Evolutionary conservation across 2,888 invertebrate species (phyloP).

Genomic region (Yponomeuta plumbellus): DNA sequence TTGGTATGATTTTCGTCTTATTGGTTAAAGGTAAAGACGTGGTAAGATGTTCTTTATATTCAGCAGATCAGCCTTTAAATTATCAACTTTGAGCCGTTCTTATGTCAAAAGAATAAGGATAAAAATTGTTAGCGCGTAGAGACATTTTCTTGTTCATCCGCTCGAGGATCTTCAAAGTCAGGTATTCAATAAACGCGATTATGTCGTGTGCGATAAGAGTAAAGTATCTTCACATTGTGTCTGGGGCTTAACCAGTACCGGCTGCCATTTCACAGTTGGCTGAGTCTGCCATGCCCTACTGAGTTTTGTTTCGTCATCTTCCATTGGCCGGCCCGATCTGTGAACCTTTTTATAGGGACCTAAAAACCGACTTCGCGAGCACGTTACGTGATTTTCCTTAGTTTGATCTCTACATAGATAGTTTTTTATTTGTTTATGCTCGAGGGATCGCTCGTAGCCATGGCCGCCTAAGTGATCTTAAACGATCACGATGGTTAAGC

Average conservation of each 20-base stretch:
- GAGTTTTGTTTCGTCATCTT: slow-evolving; percentile 48
- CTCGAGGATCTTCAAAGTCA: no score
- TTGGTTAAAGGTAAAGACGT: not conserved
- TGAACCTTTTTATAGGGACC: slow-evolving; percentile 12
- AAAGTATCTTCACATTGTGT: not conserved
- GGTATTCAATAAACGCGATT: not conserved
- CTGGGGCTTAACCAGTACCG: slow-evolving; percentile 30
- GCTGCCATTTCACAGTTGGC: slow-evolving; percentile 54
- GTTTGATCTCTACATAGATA: not conserved
- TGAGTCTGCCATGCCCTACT: slow-evolving; percentile 49
- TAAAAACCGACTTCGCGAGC: not conserved
- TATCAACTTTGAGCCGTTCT: no score
- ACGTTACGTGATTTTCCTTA: not conserved
- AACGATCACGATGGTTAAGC: no score
- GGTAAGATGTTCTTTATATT: not conserved
- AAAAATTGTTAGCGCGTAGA: no score
- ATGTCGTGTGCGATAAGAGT: not conserved
- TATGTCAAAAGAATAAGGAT: no score
- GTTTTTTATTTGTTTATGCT: not conserved
- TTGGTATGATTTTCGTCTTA: not conserved
- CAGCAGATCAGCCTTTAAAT: no score
- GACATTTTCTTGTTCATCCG: no score
- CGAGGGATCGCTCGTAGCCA: no score
- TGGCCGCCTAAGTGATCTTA: no score
- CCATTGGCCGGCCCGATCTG: slow-evolving; percentile 17